These are phyloP conservation scores for Drosophila busckii DNA, from an alignment of 1,140 invertebrate genomes.

Conservation along the genomic window DNA sequence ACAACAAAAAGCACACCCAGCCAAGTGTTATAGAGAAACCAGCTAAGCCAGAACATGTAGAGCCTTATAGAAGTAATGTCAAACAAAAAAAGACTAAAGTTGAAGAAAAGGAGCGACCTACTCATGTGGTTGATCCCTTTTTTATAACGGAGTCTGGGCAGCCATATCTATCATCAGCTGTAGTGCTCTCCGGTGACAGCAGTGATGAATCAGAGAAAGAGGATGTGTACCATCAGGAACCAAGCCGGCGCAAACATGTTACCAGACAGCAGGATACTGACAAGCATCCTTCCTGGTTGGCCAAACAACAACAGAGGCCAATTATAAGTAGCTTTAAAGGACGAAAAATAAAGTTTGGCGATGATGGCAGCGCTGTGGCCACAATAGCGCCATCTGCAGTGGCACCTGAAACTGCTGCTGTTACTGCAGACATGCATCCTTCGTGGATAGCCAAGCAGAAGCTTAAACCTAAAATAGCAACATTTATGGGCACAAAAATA, in stretches of 20 bases:
- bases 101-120: constrained; percentile 35
- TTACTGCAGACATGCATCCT: constrained; percentile 79
- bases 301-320: constrained; percentile 78
- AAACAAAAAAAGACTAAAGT: constrained; percentile 11
- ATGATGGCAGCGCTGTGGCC: constrained; percentile 29
- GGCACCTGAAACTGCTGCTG: neutral
- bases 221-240: constrained; percentile 3
- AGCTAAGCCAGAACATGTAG: neutral
- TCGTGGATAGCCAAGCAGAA: constrained; percentile 83
- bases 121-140: constrained; percentile 80
- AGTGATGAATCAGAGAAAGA: constrained; percentile 31
- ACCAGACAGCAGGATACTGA: constrained; percentile 11
- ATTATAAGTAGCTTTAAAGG: constrained; percentile 49
- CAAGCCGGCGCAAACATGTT: neutral
- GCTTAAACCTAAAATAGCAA: constrained; percentile 60
- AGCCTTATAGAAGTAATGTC: neutral
- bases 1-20: too few relatives aligned
- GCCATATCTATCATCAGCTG: constrained; percentile 81
- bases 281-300: constrained; percentile 81
- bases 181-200: constrained; percentile 48
- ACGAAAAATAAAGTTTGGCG: constrained; percentile 73
- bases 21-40: too few relatives aligned
- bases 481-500: constrained; percentile 77
- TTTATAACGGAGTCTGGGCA: constrained; percentile 81
- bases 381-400: neutral